Conservation (phyloP, 2,797 vertebrate genomes). For the Helarctos malayanus region DNA sequence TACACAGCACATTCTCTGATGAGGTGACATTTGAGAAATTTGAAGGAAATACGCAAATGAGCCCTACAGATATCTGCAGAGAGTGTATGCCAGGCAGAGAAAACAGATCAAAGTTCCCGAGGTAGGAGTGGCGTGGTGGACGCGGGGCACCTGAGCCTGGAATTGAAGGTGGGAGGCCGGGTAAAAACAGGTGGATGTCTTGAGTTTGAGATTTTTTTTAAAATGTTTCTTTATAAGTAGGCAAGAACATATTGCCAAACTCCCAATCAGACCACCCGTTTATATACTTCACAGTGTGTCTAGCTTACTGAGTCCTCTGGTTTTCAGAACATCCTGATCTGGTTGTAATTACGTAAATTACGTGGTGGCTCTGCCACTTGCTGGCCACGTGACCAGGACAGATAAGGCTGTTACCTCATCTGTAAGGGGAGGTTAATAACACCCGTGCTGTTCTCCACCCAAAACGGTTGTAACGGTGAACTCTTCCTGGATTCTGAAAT, state of each 20-base stretch:
- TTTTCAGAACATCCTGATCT: neutral
- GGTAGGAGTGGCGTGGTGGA: fast-evolving
- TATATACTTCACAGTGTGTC: neutral
- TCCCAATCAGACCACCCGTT: neutral
- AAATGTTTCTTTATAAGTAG: neutral
- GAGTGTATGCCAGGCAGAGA: neutral
- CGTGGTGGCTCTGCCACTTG: neutral
- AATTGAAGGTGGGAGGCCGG: neutral
- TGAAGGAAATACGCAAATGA: neutral
- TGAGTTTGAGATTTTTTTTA: neutral
- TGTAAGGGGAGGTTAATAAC: too few species aligned
- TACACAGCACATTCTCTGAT: fast-evolving
- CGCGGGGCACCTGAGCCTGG: fast-evolving
- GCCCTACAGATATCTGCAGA: fast-evolving
- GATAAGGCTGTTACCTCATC: too few species aligned
- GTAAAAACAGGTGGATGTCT: neutral
- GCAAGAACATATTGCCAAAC: neutral
- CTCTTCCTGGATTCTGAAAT: neutral
- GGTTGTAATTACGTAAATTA: neutral
- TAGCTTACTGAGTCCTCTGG: neutral
- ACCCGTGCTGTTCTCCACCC: neutral
- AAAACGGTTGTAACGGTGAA: neutral
- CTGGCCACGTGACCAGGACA: neutral
- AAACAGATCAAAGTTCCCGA: fast-evolving
- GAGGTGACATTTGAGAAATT: neutral